Conservation (phyloP, 2,797 vertebrate genomes). For the Ceryle rudis region DNA sequence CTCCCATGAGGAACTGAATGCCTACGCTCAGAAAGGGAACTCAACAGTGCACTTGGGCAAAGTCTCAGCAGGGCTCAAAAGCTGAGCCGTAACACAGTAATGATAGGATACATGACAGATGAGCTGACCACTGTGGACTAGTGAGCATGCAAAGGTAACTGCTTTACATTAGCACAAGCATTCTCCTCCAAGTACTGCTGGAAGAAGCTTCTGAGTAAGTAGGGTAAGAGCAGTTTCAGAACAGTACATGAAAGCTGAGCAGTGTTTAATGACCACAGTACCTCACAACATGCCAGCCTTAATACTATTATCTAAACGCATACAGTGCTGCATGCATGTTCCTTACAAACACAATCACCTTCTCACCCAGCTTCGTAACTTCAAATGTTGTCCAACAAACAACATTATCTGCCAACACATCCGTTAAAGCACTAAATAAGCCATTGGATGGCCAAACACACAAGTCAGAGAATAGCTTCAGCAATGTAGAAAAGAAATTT, state of each 20-base stretch:
- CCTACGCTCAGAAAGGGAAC: neutral
- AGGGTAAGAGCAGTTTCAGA: neutral
- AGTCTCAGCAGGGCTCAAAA: neutral
- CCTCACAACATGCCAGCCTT: neutral
- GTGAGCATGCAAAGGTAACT: conserved; percentile 14
- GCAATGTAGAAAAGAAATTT: neutral
- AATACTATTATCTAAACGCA: neutral
- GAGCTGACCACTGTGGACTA: neutral
- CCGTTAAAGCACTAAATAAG: conserved; percentile 39
- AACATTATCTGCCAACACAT: conserved; percentile 24
- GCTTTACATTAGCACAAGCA: conserved; percentile 24
- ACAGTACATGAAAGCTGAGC: neutral
- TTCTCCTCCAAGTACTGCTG: neutral
- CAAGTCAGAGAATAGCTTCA: conserved; percentile 26
- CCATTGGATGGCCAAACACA: conserved; percentile 12
- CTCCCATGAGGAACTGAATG: neutral
- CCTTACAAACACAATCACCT: neutral
- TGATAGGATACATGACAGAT: neutral
- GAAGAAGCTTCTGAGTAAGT: neutral
- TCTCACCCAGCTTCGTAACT: neutral
- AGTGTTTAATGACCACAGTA: neutral
- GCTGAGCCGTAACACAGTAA: neutral
- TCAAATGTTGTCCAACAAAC: conserved; percentile 46
- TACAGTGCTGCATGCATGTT: neutral
- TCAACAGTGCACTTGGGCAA: neutral